Evolutionary conservation across 2,113 vertebrate genomes (phyloP), one percentile per base, ranked within the genome.

Genomic region (Mus spicilegus): DNA sequence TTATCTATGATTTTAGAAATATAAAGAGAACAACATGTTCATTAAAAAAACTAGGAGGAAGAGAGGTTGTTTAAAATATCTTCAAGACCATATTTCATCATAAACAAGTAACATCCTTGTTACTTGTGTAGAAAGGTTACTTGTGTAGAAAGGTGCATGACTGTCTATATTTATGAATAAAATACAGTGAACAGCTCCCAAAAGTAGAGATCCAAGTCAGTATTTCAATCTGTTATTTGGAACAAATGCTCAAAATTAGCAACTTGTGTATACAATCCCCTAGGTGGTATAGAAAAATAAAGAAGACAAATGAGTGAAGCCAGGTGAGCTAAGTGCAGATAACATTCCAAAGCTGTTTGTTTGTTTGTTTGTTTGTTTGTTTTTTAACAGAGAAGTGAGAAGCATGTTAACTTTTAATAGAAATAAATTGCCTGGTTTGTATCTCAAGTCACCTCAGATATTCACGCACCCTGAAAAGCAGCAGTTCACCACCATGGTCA

Each of bases 401-500:
- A 28, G 7, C 24, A 42, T 49, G 65, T 4, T 49, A 30, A 61
- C 7, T 19, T 69, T 70, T 76, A 89, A 80, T 1, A 36, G 10
- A 49, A 26, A 67, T 2, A 49, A 26, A 67, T 2, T 61, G 39
- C 49, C 39, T 51, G 28, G 26, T 63, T 42, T 30, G 9, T 1
- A 8, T 39, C 24, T 39, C 24, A 20, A 75, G 33, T 78, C 75
- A 28, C 78, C 39, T 69, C 24, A 7, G 36, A 93, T 33, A 56
- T 13, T 17, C 6, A 30, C 17, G 19, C n/a, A 33, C 30, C 42
- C 36, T 76, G 36, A 54, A 78, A 80, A n/a, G 46, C 46, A 58
- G 24, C 1, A 65, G 1, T n/a, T 17, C 5, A 19, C 12, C 33
- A 17, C 28, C 11, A 1, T 0, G 8, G n/a, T 46, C 33, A 28